A percentile compares a stretch with the other conserved stretches of the same genome.
Evolutionary conservation across 2,888 invertebrate genomes (phyloP).

Genomic region (Odontocolon sp.): DNA sequence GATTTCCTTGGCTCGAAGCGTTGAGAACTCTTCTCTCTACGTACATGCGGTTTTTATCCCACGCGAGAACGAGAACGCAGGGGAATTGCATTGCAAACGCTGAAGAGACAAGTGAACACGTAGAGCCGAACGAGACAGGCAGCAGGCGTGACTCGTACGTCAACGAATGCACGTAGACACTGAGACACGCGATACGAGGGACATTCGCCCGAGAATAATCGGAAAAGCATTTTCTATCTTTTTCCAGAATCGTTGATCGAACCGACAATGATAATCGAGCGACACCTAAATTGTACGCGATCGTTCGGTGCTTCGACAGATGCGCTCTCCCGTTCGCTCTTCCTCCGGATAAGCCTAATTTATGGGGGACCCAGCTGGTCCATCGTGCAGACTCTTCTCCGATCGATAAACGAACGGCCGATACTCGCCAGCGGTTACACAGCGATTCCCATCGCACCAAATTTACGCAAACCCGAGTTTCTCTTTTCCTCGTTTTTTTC

Average conservation of each 20-base stretch:
- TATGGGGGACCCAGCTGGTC: slow-evolving; percentile 36
- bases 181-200: slow-evolving; percentile 35
- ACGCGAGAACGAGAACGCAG: slow-evolving; percentile 42
- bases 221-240: slow-evolving; percentile 1
- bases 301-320: slow-evolving; percentile 41
- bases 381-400: neutral
- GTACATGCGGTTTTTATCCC: slow-evolving; percentile 56
- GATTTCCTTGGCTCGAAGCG: slow-evolving; percentile 39
- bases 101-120: slow-evolving; percentile 54
- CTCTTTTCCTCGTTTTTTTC: too few relatives aligned
- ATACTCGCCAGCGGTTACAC: neutral
- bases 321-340: slow-evolving; percentile 34
- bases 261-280: slow-evolving; percentile 45
- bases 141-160: slow-evolving; percentile 59
- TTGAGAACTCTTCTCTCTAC: too few relatives aligned
- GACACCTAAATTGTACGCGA: slow-evolving; percentile 10
- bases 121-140: slow-evolving; percentile 56
- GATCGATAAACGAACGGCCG: slow-evolving; percentile 26
- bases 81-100: slow-evolving; percentile 18
- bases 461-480: neutral
- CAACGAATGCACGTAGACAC: slow-evolving; percentile 56
- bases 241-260: slow-evolving; percentile 24
- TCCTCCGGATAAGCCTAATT: slow-evolving; percentile 52
- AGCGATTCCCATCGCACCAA: neutral
- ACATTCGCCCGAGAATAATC: neutral